Evolutionary conservation across 2,888 invertebrate species (phyloP).

Genomic region (Tipula confusa): DNA sequence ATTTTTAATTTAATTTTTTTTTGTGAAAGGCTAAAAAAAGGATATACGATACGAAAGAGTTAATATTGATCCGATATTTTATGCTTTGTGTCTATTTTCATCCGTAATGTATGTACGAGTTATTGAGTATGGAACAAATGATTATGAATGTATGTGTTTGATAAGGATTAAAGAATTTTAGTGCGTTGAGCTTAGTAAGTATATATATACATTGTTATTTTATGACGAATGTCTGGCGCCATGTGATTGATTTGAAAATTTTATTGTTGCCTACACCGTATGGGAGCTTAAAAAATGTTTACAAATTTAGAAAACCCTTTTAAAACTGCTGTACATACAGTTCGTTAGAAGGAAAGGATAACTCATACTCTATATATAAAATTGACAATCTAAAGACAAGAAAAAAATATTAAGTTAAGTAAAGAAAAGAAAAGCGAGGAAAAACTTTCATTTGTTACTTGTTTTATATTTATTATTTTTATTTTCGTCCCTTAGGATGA

Average conservation of each 20-base stretch:
- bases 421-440: not conserved
- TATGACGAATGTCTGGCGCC: constrained; percentile 1
- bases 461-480: constrained; percentile 29
- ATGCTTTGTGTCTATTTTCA: not conserved
- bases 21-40: not conserved
- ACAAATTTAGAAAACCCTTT: not conserved
- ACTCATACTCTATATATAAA: not conserved
- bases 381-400: not conserved
- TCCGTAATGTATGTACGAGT: not conserved
- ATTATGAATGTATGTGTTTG: not conserved
- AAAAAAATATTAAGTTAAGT: not conserved
- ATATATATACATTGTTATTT: not conserved
- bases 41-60: constrained; percentile 30
- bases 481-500: constrained; percentile 32
- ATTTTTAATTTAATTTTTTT: not conserved
- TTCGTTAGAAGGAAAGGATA: not conserved
- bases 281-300: not conserved
- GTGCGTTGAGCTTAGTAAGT: not conserved
- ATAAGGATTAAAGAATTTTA: not conserved
- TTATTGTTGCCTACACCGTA: no score
- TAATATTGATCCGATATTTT: constrained; percentile 32
- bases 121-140: not conserved
- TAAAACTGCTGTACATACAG: not conserved
- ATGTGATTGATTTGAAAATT: not conserved
- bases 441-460: constrained; percentile 20